phyloP scores from a whole-genome alignment of 1,140 invertebrate species.

The Drusus annulatus region DNA sequence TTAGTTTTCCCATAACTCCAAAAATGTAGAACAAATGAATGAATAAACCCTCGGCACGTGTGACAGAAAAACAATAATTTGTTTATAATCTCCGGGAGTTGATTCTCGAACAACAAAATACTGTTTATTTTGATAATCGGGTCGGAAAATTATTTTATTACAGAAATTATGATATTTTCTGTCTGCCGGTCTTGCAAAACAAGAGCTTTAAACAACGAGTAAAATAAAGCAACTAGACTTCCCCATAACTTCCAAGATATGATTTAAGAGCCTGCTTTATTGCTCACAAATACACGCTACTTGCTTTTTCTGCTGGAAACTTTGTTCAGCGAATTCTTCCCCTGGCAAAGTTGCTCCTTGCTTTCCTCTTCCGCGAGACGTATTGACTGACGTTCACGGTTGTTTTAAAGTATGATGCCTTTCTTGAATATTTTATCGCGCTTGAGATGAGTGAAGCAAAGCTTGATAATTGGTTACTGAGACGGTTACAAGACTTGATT shows the following conservation, averaged over 20 bases:
- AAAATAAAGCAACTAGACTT: background rate
- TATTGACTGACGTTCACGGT: background rate
- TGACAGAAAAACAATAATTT: too few relatives aligned
- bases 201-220: too few relatives aligned
- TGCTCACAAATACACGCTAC: background rate
- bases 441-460: background rate
- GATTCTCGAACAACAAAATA: too few relatives aligned
- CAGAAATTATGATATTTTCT: too few relatives aligned
- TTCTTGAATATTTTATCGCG: background rate
- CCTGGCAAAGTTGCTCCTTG: background rate
- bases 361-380: background rate
- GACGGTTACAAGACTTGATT: background rate
- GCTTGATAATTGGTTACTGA: background rate
- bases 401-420: background rate
- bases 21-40: too few relatives aligned
- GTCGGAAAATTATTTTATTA: too few relatives aligned
- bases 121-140: too few relatives aligned
- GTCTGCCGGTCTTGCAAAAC: too few relatives aligned
- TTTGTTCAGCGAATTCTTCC: background rate
- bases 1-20: too few relatives aligned
- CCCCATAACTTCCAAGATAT: background rate
- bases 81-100: too few relatives aligned
- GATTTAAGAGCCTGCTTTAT: slow-evolving; percentile 13
- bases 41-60: too few relatives aligned
- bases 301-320: background rate